These are phyloP conservation scores for Pecten maximus DNA, from an alignment of 2,888 invertebrate species.

Conservation along the genomic window DNA sequence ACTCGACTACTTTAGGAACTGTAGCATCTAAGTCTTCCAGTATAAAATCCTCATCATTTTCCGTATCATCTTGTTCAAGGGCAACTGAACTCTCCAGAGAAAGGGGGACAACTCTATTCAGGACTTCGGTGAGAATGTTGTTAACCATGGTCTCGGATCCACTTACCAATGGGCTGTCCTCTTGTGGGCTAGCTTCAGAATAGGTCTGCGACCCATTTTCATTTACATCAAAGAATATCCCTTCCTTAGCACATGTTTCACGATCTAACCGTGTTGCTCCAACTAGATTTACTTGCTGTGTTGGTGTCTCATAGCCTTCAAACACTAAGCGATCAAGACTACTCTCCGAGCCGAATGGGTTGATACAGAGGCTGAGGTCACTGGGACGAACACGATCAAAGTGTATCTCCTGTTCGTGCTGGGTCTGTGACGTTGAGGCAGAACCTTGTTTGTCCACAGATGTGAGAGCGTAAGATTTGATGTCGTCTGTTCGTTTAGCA, in stretches of 20 bases:
- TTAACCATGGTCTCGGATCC: slow-evolving; percentile 34
- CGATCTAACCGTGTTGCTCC: slow-evolving; percentile 76
- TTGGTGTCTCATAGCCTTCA: slow-evolving; percentile 67
- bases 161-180: slow-evolving; percentile 44
- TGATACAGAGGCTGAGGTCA: slow-evolving; percentile 87
- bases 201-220: slow-evolving; percentile 61
- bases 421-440: slow-evolving; percentile 68
- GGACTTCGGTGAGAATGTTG: slow-evolving; percentile 83
- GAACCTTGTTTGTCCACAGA: slow-evolving; percentile 82
- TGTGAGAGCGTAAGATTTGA: slow-evolving; percentile 85
- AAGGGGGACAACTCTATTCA: slow-evolving; percentile 83
- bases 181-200: slow-evolving; percentile 46
- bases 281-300: slow-evolving; percentile 66
- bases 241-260: slow-evolving; percentile 80
- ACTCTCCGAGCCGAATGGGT: slow-evolving; percentile 85
- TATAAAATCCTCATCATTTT: background rate
- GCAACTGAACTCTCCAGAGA: slow-evolving; percentile 8
- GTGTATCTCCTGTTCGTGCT: slow-evolving; percentile 84
- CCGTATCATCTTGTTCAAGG: slow-evolving; percentile 10
- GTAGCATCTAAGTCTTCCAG: background rate
- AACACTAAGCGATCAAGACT: slow-evolving; percentile 78
- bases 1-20: background rate
- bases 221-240: slow-evolving; percentile 77
- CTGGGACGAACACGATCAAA: slow-evolving; percentile 83
- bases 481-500: slow-evolving; percentile 75